These are phyloP conservation scores for Aphidius colemani DNA, from an alignment of 2,888 invertebrate species.

Conservation along the genomic window DNA sequence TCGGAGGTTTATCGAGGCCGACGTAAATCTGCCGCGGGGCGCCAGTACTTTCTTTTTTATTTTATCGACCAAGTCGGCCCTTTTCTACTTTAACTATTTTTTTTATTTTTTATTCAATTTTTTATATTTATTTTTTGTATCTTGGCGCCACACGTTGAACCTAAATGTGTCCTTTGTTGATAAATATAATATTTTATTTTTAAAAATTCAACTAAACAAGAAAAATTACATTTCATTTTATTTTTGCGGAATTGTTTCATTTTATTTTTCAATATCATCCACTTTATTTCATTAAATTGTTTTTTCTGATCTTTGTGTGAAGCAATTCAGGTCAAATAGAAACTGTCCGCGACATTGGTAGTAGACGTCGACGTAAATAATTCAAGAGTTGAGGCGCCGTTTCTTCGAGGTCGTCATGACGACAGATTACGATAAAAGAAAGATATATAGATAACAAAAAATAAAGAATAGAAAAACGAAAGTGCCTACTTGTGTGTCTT, in stretches of 20 bases:
- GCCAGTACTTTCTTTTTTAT: constrained; percentile 40
- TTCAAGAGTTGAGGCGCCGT: constrained; percentile 49
- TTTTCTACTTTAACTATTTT: constrained; percentile 24
- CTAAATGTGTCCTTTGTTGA: neutral
- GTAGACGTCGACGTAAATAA: constrained; percentile 44
- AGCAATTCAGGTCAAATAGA: constrained; percentile 32
- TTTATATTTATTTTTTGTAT: constrained; percentile 5
- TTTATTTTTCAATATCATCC: neutral
- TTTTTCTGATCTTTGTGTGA: neutral
- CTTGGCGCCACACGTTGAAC: constrained; percentile 27
- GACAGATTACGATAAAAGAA: constrained; percentile 47
- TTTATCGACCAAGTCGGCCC: constrained; percentile 42
- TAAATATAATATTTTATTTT: neutral
- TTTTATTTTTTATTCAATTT: constrained; percentile 4
- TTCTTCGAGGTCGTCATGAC: constrained; percentile 47
- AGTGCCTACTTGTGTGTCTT: constrained; percentile 19
- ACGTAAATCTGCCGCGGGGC: constrained; percentile 52
- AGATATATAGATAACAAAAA: constrained; percentile 2
- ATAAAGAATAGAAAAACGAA: constrained; percentile 15
- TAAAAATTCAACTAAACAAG: neutral
- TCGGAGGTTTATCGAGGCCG: constrained; percentile 53
- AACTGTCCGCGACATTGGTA: constrained; percentile 13
- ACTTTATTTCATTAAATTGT: constrained; percentile 2
- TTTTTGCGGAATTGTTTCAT: neutral
- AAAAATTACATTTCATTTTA: neutral